These are phyloP conservation scores for Aleiodes leptofemur DNA, from an alignment of 2,888 invertebrate species.

Conservation along the genomic window DNA sequence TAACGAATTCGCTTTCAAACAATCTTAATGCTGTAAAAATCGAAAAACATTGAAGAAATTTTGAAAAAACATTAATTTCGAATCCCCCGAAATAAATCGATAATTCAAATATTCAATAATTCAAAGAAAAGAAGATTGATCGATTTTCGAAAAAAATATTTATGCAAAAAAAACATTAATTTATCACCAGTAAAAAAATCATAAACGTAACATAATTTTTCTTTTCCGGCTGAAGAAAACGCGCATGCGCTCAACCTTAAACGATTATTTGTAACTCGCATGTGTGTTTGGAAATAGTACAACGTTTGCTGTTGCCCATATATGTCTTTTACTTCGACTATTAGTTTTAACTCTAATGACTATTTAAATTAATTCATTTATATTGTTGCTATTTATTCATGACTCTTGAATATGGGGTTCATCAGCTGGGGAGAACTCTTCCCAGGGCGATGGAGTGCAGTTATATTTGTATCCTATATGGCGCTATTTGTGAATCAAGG, in stretches of 20 bases:
- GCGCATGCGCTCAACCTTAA: slow-evolving; percentile 12
- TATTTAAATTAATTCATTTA: not conserved
- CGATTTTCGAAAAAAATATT: no score
- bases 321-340: not conserved
- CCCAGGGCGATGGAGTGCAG: slow-evolving; percentile 87
- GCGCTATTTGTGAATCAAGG: slow-evolving; percentile 94
- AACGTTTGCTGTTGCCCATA: slow-evolving; percentile 30
- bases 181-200: not conserved
- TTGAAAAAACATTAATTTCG: no score
- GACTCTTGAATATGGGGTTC: slow-evolving; percentile 61
- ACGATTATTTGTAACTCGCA: slow-evolving; percentile 15
- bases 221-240: no score
- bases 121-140: no score
- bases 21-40: no score
- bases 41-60: no score
- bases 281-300: slow-evolving; percentile 24
- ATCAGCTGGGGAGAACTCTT: slow-evolving; percentile 83
- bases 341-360: not conserved
- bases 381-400: slow-evolving; percentile 16
- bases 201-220: no score
- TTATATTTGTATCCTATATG: slow-evolving; percentile 91
- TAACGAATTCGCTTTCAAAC: not conserved
- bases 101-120: no score
- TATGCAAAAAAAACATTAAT: not conserved
- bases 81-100: no score